Base-by-base conservation (phyloP, 2,888 invertebrate species). In the Corbicula japonica region DNA sequence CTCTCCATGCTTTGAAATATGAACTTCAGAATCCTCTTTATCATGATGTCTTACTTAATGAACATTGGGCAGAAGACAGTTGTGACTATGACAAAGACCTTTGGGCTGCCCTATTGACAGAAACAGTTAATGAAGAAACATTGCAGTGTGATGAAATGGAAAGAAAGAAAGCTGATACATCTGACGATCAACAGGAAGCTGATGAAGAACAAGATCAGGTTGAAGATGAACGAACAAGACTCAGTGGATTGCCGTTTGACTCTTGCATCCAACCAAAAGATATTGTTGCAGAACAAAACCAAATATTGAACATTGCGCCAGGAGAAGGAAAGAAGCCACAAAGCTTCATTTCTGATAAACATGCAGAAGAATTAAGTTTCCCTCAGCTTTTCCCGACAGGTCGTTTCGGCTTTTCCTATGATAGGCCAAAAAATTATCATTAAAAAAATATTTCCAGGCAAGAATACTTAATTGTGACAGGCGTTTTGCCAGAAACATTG, bases 401-500 rank as follows among this genome's bases (percentile, higher is more conserved):
- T 8, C 23, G 52, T 23, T 73, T 73, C 54, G 74, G 74, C 23
- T 70, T 58, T 52, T 79, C 79, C 18, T 30, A 18, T 18, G 18
- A 69, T 10, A 34, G 74, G 44, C 30, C 34, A 5, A 63, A 15
- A 21, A 74, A n/a, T 15, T 74, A 23, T 52, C 74, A n/a, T 32
- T 60, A 62, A 78, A 78, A 21, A 52, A 78, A 30, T 73, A 78
- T 32, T 78, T 78, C 34, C 68, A 78, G 28, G 10, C 62, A 21
- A 52, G 73, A 62, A 34, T 78, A 15, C 15, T 83, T 1, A 44
- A 79, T 46, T 34, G 50, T 69, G 75, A 83, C 68, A 41, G 62
- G n/a, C 58, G 82, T 26, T 85, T 85, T 71, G 62, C 77, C n/a
- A 69, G 38, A 46, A 73, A 75, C 58, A 69, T 80, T 61, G 83